Percentiles rank a stretch among this genome's conserved stretches.
Conservation (phyloP, 2,113 vertebrate genomes). For the Ciconia maguari region DNA sequence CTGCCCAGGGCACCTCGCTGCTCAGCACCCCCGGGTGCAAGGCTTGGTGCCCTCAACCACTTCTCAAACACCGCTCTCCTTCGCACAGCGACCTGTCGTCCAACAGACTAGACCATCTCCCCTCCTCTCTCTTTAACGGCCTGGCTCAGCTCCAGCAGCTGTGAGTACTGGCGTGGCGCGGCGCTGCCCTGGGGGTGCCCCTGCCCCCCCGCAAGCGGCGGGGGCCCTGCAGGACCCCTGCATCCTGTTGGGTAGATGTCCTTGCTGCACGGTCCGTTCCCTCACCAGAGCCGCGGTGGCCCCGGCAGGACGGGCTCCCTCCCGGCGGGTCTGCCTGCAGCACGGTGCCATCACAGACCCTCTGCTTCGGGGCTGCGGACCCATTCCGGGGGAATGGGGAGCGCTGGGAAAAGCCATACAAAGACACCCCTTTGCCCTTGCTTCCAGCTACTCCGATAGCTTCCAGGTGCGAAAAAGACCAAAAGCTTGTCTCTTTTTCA, state of each 20-base stretch:
- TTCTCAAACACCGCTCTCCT: not conserved
- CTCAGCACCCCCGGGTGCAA: not conserved
- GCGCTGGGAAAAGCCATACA: not conserved
- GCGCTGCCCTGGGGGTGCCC: not conserved
- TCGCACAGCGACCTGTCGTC: conserved; percentile 65
- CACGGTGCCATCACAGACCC: rapidly evolving
- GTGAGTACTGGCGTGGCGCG: conserved; percentile 29
- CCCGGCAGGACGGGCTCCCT: rapidly evolving
- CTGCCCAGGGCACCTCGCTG: too few relatives aligned
- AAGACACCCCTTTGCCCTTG: too few relatives aligned
- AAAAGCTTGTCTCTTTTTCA: not conserved
- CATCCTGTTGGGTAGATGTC: not conserved
- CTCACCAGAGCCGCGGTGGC: rapidly evolving
- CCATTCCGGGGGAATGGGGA: not conserved
- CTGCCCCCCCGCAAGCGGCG: too few relatives aligned
- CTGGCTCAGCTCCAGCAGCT: conserved; percentile 67
- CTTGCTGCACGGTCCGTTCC: rapidly evolving
- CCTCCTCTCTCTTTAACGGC: conserved; percentile 41
- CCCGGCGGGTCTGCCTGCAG: not conserved
- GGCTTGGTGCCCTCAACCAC: not conserved
- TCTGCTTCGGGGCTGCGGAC: rapidly evolving
- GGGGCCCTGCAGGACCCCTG: not conserved
- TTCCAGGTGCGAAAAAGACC: not conserved
- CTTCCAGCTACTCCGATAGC: not conserved
- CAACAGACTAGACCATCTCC: conserved; percentile 59